Conservation (phyloP, 2,888 invertebrate genomes). For the Harmothoe impar region DNA sequence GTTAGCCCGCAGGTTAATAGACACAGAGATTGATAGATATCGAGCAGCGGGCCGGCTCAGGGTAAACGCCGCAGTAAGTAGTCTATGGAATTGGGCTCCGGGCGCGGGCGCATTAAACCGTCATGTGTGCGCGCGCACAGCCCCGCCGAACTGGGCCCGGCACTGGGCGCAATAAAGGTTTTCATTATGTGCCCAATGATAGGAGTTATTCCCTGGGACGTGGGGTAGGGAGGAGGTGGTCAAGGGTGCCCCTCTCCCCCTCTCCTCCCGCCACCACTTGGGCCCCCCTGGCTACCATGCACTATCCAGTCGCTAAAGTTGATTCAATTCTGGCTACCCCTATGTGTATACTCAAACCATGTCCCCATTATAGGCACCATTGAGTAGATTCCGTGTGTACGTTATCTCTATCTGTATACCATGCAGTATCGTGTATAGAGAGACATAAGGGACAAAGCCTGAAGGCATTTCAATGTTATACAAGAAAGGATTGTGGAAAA, state of each 20-base stretch:
- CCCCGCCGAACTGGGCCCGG: background rate
- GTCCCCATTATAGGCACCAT: too few species aligned
- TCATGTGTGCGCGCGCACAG: background rate
- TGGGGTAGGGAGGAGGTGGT: background rate
- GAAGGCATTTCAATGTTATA: too few species aligned
- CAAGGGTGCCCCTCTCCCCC: background rate
- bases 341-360: too few species aligned
- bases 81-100: conserved; percentile 31
- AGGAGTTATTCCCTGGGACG: background rate
- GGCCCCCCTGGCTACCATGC: too few species aligned
- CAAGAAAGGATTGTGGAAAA: too few species aligned
- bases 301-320: too few species aligned
- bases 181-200: conserved; percentile 11
- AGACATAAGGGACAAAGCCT: too few species aligned
- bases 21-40: conserved; percentile 30
- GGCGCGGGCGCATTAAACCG: conserved; percentile 24
- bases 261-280: too few species aligned
- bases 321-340: too few species aligned
- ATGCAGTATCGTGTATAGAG: too few species aligned
- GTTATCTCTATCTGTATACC: too few species aligned
- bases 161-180: conserved; percentile 12
- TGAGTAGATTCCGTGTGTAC: too few species aligned
- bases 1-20: conserved; percentile 23
- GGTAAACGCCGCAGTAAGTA: conserved; percentile 27
- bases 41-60: background rate